Conservation (phyloP, 2,888 invertebrate species). For the Drosophila prolongata region DNA sequence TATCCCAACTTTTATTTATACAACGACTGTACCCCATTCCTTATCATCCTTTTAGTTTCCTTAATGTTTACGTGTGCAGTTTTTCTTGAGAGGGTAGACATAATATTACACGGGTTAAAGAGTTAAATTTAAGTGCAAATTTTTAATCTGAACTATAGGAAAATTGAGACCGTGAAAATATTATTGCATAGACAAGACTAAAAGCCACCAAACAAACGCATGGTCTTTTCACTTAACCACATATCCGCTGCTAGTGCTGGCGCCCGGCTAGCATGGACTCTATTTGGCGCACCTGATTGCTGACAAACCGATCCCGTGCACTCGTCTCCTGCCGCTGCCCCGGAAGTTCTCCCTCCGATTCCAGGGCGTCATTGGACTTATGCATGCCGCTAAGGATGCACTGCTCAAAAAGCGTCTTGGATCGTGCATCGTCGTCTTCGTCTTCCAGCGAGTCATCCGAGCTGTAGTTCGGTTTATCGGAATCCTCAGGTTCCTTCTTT, state of each 20-base stretch:
- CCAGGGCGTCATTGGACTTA: constrained; percentile 82
- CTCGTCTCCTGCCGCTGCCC: constrained; percentile 21
- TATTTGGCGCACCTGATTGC: constrained; percentile 73
- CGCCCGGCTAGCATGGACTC: constrained; percentile 73
- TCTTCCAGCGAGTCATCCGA: constrained; percentile 83
- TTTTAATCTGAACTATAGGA: constrained; percentile 74
- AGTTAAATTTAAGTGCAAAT: constrained; percentile 72
- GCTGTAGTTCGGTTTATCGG: constrained; percentile 70
- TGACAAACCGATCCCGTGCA: constrained; percentile 63
- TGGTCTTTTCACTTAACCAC: constrained; percentile 40
- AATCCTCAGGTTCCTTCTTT: constrained; percentile 43
- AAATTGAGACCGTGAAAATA: constrained; percentile 77
- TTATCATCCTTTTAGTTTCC: constrained; percentile 44
- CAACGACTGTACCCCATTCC: constrained; percentile 58
- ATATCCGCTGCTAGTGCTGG: constrained; percentile 39
- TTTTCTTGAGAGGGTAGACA: constrained; percentile 41
- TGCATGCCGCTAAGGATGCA: constrained; percentile 92
- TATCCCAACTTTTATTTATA: constrained; percentile 50
- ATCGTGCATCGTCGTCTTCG: constrained; percentile 85
- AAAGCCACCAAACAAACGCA: constrained; percentile 29
- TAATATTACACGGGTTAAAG: constrained; percentile 49
- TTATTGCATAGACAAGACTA: constrained; percentile 65
- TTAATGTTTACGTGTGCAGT: constrained; percentile 2
- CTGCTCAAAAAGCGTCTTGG: constrained; percentile 87
- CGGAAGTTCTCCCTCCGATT: constrained; percentile 52